Base-by-base conservation (phyloP, 2,888 invertebrate genomes). In the Orthonychiurus folsomi region DNA sequence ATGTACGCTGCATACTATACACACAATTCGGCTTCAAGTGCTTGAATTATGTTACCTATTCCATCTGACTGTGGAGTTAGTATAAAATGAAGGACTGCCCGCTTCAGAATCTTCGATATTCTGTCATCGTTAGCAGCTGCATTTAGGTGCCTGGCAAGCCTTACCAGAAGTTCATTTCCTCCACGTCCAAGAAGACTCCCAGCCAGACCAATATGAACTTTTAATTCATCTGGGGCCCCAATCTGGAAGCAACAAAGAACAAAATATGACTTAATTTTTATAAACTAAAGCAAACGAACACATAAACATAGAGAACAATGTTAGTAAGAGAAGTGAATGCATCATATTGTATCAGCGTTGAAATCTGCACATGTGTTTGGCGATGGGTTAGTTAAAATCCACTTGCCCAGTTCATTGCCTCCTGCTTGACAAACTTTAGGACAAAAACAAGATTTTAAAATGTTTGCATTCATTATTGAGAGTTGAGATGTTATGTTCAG, bases 141-240 rank as follows among this genome's bases (percentile, higher is more conserved):
- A 25, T 87, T 77, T 23, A 94, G 78, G 78, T 94, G 93, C 0
- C 89, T 83, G 0, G 88, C 88, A 71, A 95, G 81, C 77, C 93
- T 86, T 0, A 93, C 74, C 0, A 87, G 78, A 64, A 95, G 80
- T 77, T 95, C 94, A 60, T 93, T 84, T 0, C 93, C 92, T 20
- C 89, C 79, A 0, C 90, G 89, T 74, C 93, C 86, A 75, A 86
- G 89, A 59, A 92, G 77, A 60, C 91, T 90, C 66, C 93, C 93
- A 27, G 91, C 79, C n/a, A 94, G 76, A 0, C 87, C 86, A 20
- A 94, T 82, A 74, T 89, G 88, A 74, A 89, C 86, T 78, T 93
- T 92, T 1, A 80, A 81, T 75, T 91, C 90, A 74, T 89, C 88
- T 0, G 88, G 85, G 1, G 84, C 81, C 0, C 87, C 88, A 66